Base-by-base conservation (phyloP, 2,888 invertebrate species). In the Morpho deidamia region DNA sequence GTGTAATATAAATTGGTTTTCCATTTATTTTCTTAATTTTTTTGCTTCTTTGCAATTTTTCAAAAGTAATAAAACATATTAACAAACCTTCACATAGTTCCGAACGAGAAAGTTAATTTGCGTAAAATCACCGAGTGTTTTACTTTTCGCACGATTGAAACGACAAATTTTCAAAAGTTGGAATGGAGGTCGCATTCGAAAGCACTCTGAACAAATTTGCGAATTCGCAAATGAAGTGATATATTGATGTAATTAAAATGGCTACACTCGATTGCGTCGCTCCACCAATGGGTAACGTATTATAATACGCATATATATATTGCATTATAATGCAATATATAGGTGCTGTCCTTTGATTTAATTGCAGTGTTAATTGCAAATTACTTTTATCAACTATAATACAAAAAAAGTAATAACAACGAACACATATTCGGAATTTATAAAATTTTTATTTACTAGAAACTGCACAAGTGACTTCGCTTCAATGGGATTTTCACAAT, bases 221-320 rank as follows among this genome's bases (percentile, higher is more conserved):
- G 62, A 59, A 64, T 65, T 65, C 61, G 66, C 70, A 78, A 80
- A 78, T 78, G 72, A 76, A 77, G 76, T 81, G 80, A 81, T 80
- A 75, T 74, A 77, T 71, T 66, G 69, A 56, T 66, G 72, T 80
- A 81, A 82, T 83, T 83, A 81, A 81, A 81, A 79, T 74, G 72
- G 77, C 75, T 78, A 70, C 73, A 69, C 70, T 59, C 67, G 64
- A 61, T 62, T 50, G 62, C 65, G 58, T 58, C 42, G n/a, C n/a
- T n/a, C n/a, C n/a, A n/a, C n/a, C n/a, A n/a, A n/a, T n/a, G n/a
- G n/a, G n/a, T n/a, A n/a, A n/a, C n/a, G n/a, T n/a, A n/a, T n/a
- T n/a, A n/a, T n/a, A n/a, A n/a, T n/a, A n/a, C n/a, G n/a, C n/a
- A n/a, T n/a, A n/a, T n/a, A n/a, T n/a, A n/a, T n/a, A n/a, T n/a